phyloP scores from a whole-genome alignment of 2,113 vertebrate species.

The Anolis carolinensis region DNA sequence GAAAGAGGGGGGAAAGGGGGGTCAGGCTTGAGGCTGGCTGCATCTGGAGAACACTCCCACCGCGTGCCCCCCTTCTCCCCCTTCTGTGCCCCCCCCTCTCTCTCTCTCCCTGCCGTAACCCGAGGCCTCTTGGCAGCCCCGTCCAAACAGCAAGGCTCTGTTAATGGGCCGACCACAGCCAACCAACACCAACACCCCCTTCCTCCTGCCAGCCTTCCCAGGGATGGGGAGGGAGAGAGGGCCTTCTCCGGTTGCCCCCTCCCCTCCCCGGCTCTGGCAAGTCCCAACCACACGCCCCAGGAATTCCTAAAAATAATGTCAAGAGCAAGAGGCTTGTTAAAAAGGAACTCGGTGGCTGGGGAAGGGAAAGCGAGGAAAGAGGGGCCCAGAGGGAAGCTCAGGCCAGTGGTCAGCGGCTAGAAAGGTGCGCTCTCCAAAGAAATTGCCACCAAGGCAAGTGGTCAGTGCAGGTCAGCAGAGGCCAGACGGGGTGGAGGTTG shows the following conservation, averaged over 20 bases:
- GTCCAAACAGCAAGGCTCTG: slow-evolving; percentile 64
- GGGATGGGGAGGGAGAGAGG: neutral
- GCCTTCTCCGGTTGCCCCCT: slow-evolving; percentile 3
- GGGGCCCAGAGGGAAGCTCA: neutral
- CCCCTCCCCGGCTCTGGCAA: neutral
- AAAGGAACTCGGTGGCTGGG: neutral
- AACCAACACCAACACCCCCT: no score
- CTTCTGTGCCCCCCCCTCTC: slow-evolving; percentile 15
- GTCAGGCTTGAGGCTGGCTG: neutral
- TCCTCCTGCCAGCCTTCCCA: fast-evolving
- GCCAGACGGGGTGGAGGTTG: no score
- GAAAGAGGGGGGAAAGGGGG: neutral
- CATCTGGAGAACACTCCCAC: slow-evolving; percentile 38
- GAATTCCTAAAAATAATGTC: slow-evolving; percentile 65
- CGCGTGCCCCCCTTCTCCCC: neutral
- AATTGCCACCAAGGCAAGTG: no score
- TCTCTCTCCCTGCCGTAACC: slow-evolving; percentile 21
- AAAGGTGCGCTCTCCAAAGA: no score
- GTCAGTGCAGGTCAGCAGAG: no score
- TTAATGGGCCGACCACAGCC: slow-evolving; percentile 52
- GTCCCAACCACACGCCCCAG: slow-evolving; percentile 1
- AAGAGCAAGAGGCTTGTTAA: neutral
- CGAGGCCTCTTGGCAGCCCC: slow-evolving; percentile 37
- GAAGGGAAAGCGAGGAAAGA: neutral
- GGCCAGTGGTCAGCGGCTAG: no score